Evolutionary conservation across 2,888 invertebrate genomes (phyloP), one percentile per base, ranked within the genome.

Genomic region (Coecobrya sp.): DNA sequence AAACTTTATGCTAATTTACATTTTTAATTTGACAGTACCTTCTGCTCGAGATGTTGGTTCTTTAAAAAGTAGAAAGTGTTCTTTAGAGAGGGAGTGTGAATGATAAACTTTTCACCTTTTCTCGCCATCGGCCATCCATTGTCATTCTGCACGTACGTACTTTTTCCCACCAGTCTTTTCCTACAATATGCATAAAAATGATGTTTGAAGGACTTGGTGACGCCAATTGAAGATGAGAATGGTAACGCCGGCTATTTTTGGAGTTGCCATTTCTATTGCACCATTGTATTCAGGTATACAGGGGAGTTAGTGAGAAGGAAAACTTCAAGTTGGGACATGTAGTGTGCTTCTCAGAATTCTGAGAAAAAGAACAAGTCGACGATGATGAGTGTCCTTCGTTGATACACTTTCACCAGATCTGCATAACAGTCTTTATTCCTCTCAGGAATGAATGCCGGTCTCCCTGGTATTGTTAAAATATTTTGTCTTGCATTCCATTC

Each of bases 311-410:
- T 16, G 7, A 36, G 19, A 27, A 10, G 55, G 19, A 55, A 30
- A 65, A 65, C 19, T 59, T 65, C 16, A 84, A 84, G 84, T 84
- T 84, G 84, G 0, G n/a, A 45, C 62, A 25, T 65, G 45, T 25
- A 65, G 82, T 84, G 49, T 13, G 42, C 65, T 62, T 55, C 45
- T 65, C 30, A 65, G 65, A 42, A 30, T 55, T 82, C 59, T 82
- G 4, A 22, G 36, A 62, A 7, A 59, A 82, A 59, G 62, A 82
- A 36, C 65, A 81, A 0, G 36, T 30, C 8, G 52, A 45, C 59
- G 36, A 81, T 25, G 30, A 81, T 55, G 59, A 84, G 84, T 65
- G 84, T 65, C 65, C 8, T 65, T 84, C 82, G n/a, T 79, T 22
- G 13, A 19, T 65, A 62, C n/a, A 62, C 55, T 55, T 81, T 55